Evolutionary conservation across 2,888 invertebrate species (phyloP).

Genomic region (Drosophila suboccidentalis): DNA sequence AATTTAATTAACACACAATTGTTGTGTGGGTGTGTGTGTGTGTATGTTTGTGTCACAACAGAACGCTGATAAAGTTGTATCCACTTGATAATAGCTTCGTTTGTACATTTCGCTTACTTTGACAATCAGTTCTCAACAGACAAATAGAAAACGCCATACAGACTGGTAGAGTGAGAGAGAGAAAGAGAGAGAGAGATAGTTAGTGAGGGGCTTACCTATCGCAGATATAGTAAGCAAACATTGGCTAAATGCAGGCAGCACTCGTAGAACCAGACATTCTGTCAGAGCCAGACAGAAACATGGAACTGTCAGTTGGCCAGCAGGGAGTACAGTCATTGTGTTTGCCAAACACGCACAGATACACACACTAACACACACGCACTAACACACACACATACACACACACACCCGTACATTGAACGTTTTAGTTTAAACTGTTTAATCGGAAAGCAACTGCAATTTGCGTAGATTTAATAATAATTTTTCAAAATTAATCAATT

Average conservation of each 20-base stretch:
- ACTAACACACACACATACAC: too few relatives aligned
- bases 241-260: slow-evolving; percentile 30
- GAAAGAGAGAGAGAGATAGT: not conserved
- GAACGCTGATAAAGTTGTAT: slow-evolving; percentile 56
- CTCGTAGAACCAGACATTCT: slow-evolving; percentile 26
- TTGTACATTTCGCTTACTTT: slow-evolving; percentile 29
- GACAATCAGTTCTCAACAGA: slow-evolving; percentile 52
- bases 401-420: not conserved
- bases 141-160: not conserved
- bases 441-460: slow-evolving; percentile 5
- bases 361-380: not conserved
- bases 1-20: slow-evolving; percentile 73
- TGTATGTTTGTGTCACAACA: slow-evolving; percentile 25
- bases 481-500: too few relatives aligned
- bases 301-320: slow-evolving; percentile 1
- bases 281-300: slow-evolving; percentile 22
- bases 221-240: slow-evolving; percentile 47
- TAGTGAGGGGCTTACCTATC: slow-evolving; percentile 12
- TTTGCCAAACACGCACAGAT: slow-evolving; percentile 27
- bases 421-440: slow-evolving; percentile 20
- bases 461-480: not conserved
- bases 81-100: slow-evolving; percentile 26
- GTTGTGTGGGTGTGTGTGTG: slow-evolving; percentile 16
- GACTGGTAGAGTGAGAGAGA: not conserved
- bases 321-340: slow-evolving; percentile 24